These are phyloP conservation scores for Rallus crepitans DNA, from an alignment of 2,797 vertebrate species.

Conservation along the genomic window DNA sequence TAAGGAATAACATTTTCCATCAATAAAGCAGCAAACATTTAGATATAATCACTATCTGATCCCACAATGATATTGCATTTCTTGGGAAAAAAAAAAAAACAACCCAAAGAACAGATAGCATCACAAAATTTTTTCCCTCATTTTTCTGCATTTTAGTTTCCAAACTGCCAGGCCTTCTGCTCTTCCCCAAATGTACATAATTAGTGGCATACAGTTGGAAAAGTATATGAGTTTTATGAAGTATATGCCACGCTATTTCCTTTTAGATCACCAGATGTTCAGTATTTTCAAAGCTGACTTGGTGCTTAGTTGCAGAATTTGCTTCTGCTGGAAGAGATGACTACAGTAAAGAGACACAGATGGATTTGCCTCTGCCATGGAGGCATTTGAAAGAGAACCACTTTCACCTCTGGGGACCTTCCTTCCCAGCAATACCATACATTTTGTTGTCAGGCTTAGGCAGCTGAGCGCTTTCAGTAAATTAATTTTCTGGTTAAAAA, in stretches of 20 bases:
- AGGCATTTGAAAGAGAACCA: not conserved
- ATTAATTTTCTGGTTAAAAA: not conserved
- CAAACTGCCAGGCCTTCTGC: not conserved
- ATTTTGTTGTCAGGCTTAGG: not conserved
- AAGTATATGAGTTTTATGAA: not conserved
- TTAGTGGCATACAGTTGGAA: not conserved
- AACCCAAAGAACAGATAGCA: not conserved
- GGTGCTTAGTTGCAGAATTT: constrained; percentile 2
- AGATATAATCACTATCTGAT: not conserved
- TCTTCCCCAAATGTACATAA: not conserved
- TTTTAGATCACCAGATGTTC: not conserved
- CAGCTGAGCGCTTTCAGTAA: not conserved
- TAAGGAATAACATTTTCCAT: not conserved
- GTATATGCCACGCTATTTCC: not conserved
- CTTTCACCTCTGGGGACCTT: not conserved
- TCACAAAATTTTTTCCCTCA: not conserved
- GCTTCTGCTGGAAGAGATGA: not conserved
- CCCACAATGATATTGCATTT: not conserved
- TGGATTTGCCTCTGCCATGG: not conserved
- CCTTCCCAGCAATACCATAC: fast-evolving
- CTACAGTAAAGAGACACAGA: constrained; percentile 7
- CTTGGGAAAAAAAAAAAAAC: constrained; percentile 15
- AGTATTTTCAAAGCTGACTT: constrained; percentile 18
- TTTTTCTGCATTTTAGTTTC: constrained; percentile 37
- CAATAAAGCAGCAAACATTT: constrained; percentile 10